Conservation (phyloP, 2,888 invertebrate species). For the Leptinotarsa juncta region DNA sequence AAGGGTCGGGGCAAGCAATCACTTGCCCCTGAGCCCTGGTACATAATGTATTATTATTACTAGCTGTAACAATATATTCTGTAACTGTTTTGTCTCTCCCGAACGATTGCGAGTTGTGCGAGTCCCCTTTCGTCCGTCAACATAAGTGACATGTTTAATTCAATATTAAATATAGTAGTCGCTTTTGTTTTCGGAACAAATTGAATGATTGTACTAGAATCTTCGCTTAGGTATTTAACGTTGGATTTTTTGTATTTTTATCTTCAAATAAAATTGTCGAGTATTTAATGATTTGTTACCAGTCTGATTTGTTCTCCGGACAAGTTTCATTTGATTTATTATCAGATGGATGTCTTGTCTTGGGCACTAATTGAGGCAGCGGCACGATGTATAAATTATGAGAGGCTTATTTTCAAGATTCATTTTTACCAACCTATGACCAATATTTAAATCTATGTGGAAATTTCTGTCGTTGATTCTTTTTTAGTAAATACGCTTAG, state of each 20-base stretch:
- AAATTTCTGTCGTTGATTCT: slow-evolving; percentile 29
- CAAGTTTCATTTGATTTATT: slow-evolving; percentile 11
- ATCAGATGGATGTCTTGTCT: slow-evolving; percentile 16
- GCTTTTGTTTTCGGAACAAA: slow-evolving; percentile 31
- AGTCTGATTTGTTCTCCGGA: slow-evolving; percentile 33
- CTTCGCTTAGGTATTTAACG: slow-evolving; percentile 49
- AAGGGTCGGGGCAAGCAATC: slow-evolving; percentile 42
- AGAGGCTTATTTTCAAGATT: slow-evolving; percentile 28
- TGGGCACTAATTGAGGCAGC: slow-evolving; percentile 22
- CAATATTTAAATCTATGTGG: slow-evolving; percentile 33
- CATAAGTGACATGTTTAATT: slow-evolving; percentile 25
- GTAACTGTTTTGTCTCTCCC: slow-evolving; percentile 55
- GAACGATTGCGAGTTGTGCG: slow-evolving; percentile 48
- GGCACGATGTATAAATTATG: slow-evolving; percentile 33
- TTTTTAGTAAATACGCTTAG: slow-evolving; percentile 45
- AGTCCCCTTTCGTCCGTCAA: slow-evolving; percentile 32
- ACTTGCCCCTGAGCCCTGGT: slow-evolving; percentile 54
- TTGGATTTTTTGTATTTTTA: slow-evolving; percentile 47
- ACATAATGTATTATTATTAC: slow-evolving; percentile 65
- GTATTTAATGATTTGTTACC: slow-evolving; percentile 45
- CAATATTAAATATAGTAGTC: slow-evolving; percentile 18
- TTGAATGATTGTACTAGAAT: slow-evolving; percentile 46
- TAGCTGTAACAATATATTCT: slow-evolving; percentile 59
- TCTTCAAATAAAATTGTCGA: slow-evolving; percentile 46
- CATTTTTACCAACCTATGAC: slow-evolving; percentile 36